Conservation (phyloP, 2,113 vertebrate genomes). For the Zosterops japonicus region DNA sequence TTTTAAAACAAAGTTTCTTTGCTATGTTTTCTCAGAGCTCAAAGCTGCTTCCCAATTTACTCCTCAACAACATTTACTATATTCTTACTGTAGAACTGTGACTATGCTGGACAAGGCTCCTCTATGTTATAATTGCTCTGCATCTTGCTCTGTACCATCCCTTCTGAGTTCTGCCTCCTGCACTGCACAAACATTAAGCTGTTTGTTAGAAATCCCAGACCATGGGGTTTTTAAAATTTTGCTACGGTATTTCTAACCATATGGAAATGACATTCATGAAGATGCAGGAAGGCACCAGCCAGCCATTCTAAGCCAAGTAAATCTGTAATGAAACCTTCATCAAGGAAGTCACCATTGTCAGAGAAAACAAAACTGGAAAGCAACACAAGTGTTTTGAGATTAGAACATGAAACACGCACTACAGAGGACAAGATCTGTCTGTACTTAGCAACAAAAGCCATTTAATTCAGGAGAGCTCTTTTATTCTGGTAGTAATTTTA, state of each 20-base stretch:
- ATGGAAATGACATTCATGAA: background rate
- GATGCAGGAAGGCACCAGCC: background rate
- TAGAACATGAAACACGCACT: background rate
- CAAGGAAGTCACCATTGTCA: background rate
- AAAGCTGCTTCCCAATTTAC: background rate
- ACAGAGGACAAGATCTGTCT: background rate
- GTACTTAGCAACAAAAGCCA: background rate
- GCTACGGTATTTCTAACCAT: background rate
- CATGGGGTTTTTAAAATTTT: fast-evolving
- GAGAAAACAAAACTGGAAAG: background rate
- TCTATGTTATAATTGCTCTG: background rate
- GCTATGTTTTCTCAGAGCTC: background rate
- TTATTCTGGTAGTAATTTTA: background rate
- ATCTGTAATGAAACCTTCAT: conserved; percentile 3
- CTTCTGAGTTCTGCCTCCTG: background rate
- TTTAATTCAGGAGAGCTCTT: background rate
- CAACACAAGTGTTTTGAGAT: background rate
- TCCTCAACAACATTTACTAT: background rate
- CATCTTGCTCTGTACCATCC: background rate
- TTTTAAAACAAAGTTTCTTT: background rate
- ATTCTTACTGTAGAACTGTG: background rate
- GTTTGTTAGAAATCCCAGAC: background rate
- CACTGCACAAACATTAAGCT: background rate
- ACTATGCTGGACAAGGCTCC: background rate
- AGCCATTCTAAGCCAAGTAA: conserved; percentile 15